phyloP scores from a whole-genome alignment of 2,113 vertebrate species.

The Hiodon tergisus region DNA sequence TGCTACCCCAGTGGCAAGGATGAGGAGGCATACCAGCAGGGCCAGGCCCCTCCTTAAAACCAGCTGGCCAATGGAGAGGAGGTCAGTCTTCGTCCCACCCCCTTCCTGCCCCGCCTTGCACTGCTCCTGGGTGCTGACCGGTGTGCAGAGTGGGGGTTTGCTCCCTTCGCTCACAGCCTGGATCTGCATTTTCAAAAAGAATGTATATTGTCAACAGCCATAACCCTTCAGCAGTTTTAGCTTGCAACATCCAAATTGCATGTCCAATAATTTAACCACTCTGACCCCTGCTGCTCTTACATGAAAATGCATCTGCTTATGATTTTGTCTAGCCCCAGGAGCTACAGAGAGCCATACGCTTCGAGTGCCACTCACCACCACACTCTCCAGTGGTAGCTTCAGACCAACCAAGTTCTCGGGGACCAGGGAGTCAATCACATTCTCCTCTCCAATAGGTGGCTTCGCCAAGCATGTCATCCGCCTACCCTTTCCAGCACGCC shows the following conservation, averaged over 20 bases:
- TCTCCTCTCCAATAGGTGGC: slow-evolving; percentile 13
- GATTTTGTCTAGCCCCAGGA: no score
- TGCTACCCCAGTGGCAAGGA: slow-evolving; percentile 46
- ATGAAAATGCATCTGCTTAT: no score
- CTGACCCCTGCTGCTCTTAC: no score
- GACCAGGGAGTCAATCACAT: slow-evolving; percentile 34
- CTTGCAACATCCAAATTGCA: no score
- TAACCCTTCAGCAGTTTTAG: not conserved
- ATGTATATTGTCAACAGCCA: not conserved
- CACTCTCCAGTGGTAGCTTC: not conserved
- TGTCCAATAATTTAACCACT: no score
- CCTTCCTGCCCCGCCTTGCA: not conserved
- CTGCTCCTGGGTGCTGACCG: not conserved
- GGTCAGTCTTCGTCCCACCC: not conserved
- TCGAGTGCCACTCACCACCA: slow-evolving; percentile 1
- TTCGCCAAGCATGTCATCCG: slow-evolving; percentile 33
- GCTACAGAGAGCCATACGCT: not conserved
- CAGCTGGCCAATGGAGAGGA: slow-evolving; percentile 54
- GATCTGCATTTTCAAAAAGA: not conserved
- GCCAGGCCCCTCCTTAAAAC: slow-evolving; percentile 55
- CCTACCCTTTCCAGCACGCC: slow-evolving; percentile 45
- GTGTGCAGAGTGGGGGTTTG: not conserved
- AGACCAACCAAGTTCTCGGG: not conserved
- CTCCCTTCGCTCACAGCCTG: not conserved
- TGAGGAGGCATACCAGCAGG: slow-evolving; percentile 37